Evolutionary conservation across 2,888 invertebrate species (phyloP), one percentile per base, ranked within the genome.

Genomic region (Brachylomia viminalis): DNA sequence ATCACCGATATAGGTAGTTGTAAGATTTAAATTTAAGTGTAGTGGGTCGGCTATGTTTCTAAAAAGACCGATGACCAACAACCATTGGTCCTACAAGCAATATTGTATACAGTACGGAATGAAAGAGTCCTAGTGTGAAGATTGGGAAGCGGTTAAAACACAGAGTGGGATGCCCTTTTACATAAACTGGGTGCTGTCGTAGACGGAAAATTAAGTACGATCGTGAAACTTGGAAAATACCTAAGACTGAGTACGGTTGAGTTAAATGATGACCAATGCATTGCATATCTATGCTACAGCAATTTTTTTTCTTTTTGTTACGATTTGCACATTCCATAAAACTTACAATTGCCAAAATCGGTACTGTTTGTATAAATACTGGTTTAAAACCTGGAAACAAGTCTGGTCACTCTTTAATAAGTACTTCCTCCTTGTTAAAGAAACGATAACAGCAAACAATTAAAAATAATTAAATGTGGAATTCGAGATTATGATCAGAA

Each of bases 401-500:
- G 66, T 38, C 38, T 33, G 64, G 77, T 75, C 73, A 79, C 49
- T 77, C 62, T 58, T 73, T 59, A 82, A 58, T 72, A 75, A 75
- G 33, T n/a, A 77, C 74, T 81, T 88, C 86, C 84, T 77, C 54
- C 64, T 75, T 78, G 62, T 30, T 20, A 79, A 77, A 69, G 23
- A 67, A 74, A 76, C 15, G 62, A 76, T 72, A 42, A 73, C 54
- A 54, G 73, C 23, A 65, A 69, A 86, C 65, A 74, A 76, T 86
- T 79, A 77, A 79, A 86, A 66, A 64, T 83, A 86, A 86, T 86
- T 83, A 73, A 86, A 80, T 72, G 30, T 75, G 56, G 62, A 80
- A 70, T 52, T 74, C 47, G 20, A 66, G 82, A 82, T 86, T 72
- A 61, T 62, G 20, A 79, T 77, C 79, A 52, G 59, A 74, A 77